phyloP scores from a whole-genome alignment of 2,888 invertebrate species.

The Tetropium fuscum region DNA sequence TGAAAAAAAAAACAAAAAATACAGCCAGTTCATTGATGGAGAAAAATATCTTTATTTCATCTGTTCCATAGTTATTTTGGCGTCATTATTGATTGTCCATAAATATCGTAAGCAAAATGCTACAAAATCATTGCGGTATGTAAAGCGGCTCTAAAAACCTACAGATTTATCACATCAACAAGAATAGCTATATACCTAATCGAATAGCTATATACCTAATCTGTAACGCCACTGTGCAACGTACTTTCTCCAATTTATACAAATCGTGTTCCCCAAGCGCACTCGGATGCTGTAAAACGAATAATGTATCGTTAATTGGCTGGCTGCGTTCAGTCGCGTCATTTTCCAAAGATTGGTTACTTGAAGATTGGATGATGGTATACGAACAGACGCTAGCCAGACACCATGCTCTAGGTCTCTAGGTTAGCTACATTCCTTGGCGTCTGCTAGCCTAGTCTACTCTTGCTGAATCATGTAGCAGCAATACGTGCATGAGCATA shows the following conservation, averaged over 20 bases:
- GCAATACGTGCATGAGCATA: no score
- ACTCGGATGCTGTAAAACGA: background rate
- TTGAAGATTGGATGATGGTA: constrained; percentile 17
- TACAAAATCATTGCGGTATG: no score
- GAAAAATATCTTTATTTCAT: no score
- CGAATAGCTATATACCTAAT: no score
- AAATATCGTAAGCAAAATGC: no score
- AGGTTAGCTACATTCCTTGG: constrained; percentile 46
- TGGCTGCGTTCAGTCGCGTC: background rate
- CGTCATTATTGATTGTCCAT: no score
- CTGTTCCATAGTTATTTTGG: no score
- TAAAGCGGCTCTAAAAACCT: no score
- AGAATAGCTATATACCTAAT: no score
- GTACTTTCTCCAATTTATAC: background rate
- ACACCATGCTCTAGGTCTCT: constrained; percentile 50
- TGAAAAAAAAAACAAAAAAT: no score
- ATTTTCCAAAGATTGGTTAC: background rate
- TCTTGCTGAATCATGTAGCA: background rate
- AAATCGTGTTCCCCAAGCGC: background rate
- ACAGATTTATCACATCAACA: no score
- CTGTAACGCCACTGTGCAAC: background rate
- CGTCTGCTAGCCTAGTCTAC: constrained; percentile 27
- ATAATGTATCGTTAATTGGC: background rate
- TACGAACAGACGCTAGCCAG: constrained; percentile 22
- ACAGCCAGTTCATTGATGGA: no score